Percentiles rank a stretch among this genome's conserved stretches.
Evolutionary conservation across 2,113 vertebrate genomes (phyloP).

Genomic region (Uria aalge): DNA sequence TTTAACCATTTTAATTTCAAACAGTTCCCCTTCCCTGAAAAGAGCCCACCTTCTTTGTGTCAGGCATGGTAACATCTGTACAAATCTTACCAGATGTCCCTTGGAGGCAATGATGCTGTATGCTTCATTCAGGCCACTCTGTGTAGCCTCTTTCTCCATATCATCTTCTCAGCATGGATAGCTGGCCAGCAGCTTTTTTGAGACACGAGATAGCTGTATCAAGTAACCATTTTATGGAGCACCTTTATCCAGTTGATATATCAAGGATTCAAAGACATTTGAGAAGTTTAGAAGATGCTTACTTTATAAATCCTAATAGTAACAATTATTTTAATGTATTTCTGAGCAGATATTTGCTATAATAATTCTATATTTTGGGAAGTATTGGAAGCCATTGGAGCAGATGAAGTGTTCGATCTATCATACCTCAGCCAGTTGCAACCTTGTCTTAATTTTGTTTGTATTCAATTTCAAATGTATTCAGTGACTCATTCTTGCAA

Average conservation of each 20-base stretch:
- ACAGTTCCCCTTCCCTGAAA: not conserved
- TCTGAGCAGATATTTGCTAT: not conserved
- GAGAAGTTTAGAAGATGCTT: not conserved
- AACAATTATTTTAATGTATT: not conserved
- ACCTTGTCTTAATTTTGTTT: not conserved
- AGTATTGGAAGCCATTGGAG: not conserved
- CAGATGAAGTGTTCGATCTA: not conserved
- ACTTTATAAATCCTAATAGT: not conserved
- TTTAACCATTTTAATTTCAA: not conserved
- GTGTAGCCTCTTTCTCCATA: not conserved
- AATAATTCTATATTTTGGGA: not conserved
- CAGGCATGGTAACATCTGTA: too few relatives aligned
- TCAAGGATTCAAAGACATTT: not conserved
- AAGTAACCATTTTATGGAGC: not conserved
- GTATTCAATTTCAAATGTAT: conserved; percentile 15
- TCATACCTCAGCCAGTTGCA: not conserved
- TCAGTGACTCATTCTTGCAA: not conserved
- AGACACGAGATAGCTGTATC: not conserved
- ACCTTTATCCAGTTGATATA: not conserved
- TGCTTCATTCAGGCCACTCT: not conserved
- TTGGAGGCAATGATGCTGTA: not conserved
- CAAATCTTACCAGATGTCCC: not conserved
- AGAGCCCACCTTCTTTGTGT: not conserved
- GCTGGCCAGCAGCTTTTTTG: not conserved
- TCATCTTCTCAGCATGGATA: not conserved